phyloP scores from a whole-genome alignment of 2,797 vertebrate genomes.

The Argyrosomus regius region DNA sequence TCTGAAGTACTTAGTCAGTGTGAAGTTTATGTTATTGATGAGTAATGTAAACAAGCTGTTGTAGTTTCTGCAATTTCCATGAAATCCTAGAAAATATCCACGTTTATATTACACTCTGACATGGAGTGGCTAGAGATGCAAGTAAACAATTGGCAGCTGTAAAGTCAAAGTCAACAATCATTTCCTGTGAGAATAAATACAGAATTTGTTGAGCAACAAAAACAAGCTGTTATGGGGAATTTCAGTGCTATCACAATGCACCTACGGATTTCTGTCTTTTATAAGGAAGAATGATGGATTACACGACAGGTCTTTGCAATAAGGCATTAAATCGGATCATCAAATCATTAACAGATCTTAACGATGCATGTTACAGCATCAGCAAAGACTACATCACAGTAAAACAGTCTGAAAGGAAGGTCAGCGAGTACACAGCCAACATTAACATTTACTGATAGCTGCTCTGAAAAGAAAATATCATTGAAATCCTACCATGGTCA shows the following conservation, averaged over 20 bases:
- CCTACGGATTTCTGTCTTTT: background rate
- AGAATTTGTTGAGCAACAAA: slow-evolving; percentile 9
- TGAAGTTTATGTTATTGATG: slow-evolving; percentile 50
- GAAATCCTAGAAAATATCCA: slow-evolving; percentile 20
- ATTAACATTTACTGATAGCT: background rate
- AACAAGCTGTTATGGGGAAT: background rate
- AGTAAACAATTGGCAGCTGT: slow-evolving; percentile 24
- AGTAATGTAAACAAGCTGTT: slow-evolving; percentile 48
- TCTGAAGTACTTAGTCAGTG: slow-evolving; percentile 23
- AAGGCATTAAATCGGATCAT: background rate
- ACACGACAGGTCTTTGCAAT: background rate
- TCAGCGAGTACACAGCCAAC: background rate
- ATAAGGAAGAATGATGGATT: background rate
- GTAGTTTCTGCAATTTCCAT: slow-evolving; percentile 6
- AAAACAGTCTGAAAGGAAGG: background rate
- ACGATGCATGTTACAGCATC: background rate
- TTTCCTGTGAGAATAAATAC: slow-evolving; percentile 6
- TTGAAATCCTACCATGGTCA: background rate
- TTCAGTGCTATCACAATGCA: background rate
- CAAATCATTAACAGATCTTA: background rate
- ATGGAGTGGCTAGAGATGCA: background rate
- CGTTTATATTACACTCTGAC: background rate
- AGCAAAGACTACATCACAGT: background rate
- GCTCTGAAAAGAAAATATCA: background rate
- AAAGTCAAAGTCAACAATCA: background rate